These are phyloP conservation scores for Argyresthia goedartella DNA, from an alignment of 2,888 invertebrate genomes.

Conservation along the genomic window DNA sequence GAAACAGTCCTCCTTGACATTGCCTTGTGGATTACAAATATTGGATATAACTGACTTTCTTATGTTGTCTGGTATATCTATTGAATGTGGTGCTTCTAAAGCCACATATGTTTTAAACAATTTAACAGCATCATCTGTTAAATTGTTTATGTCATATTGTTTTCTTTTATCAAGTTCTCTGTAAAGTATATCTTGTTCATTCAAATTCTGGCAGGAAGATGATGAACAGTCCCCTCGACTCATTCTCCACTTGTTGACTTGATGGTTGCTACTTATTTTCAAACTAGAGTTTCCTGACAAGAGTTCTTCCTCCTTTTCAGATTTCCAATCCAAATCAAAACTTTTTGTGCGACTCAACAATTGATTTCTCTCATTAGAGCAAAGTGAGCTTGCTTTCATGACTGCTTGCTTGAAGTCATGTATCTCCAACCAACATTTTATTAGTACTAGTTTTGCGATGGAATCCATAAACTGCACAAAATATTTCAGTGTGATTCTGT, in stretches of 20 bases:
- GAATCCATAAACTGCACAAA: constrained; percentile 90
- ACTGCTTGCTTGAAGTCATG: constrained; percentile 71
- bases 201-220: constrained; percentile 43
- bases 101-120: constrained; percentile 85
- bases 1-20: constrained; percentile 79
- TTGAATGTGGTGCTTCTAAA: constrained; percentile 73
- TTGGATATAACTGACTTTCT: constrained; percentile 74
- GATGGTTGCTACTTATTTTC: constrained; percentile 25
- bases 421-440: constrained; percentile 84
- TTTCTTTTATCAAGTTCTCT: constrained; percentile 17
- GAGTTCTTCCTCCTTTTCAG: constrained; percentile 20
- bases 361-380: constrained; percentile 20
- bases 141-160: constrained; percentile 22
- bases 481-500: constrained; percentile 84
- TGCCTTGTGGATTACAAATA: constrained; percentile 76
- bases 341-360: constrained; percentile 46
- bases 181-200: constrained; percentile 21
- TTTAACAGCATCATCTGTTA: constrained; percentile 73
- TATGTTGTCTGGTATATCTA: constrained; percentile 71
- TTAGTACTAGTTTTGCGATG: constrained; percentile 72
- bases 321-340: constrained; percentile 40
- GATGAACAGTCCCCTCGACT: constrained; percentile 30
- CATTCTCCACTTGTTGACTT: constrained; percentile 16
- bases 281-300: constrained; percentile 26
- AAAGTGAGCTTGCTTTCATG: constrained; percentile 15